phyloP scores from a whole-genome alignment of 2,797 vertebrate genomes.

The Myotis pilosus region DNA sequence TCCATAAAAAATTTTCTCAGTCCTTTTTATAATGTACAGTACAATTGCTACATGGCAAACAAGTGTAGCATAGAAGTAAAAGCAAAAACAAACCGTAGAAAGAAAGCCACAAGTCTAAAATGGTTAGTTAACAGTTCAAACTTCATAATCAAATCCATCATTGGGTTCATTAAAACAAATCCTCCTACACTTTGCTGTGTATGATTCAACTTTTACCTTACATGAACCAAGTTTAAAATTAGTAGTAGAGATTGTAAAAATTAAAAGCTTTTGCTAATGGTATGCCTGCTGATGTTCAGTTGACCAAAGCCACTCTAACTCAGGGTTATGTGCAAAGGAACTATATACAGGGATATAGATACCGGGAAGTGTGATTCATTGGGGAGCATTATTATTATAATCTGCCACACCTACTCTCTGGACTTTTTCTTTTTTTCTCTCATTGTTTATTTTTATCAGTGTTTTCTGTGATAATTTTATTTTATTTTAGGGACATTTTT shows the following conservation, averaged over 20 bases:
- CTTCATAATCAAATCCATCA: conserved; percentile 91
- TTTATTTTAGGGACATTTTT: not conserved
- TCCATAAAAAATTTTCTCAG: conserved; percentile 97
- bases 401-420: not conserved
- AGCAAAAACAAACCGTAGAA: conserved; percentile 87
- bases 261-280: conserved; percentile 82
- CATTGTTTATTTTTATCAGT: not conserved
- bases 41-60: conserved; percentile 99
- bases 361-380: not conserved
- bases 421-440: not conserved
- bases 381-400: not conserved
- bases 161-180: conserved; percentile 91
- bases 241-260: conserved; percentile 85
- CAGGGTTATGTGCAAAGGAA: not conserved
- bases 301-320: not conserved
- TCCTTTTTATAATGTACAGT: conserved; percentile 99
- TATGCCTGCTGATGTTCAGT: not conserved
- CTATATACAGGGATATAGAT: not conserved
- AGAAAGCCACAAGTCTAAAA: conserved; percentile 90
- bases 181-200: conserved; percentile 95
- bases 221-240: conserved; percentile 84
- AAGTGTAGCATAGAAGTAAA: conserved; percentile 98
- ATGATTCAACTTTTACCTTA: conserved; percentile 94
- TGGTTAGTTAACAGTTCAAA: conserved; percentile 94
- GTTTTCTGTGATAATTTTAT: not conserved